Percentiles rank a stretch among this genome's conserved stretches.
Conservation (phyloP, 2,797 vertebrate species). For the Phrynocephalus forsythii region DNA sequence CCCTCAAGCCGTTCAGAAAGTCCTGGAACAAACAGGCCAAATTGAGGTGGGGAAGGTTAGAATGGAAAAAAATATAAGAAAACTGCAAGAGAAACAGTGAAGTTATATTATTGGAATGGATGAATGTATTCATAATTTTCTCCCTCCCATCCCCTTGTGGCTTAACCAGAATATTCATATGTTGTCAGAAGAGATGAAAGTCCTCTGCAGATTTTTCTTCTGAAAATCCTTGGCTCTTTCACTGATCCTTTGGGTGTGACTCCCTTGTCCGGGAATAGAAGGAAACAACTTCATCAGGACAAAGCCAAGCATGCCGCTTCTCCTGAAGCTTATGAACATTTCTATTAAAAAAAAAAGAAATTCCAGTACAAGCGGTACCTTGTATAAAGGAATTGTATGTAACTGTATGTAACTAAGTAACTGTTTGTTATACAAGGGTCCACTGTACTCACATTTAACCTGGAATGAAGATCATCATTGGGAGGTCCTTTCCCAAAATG, state of each 20-base stretch:
- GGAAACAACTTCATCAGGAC: not conserved
- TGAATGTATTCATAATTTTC: not conserved
- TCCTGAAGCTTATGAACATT: not conserved
- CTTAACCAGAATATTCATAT: not conserved
- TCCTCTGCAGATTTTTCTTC: not conserved
- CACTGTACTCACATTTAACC: not conserved
- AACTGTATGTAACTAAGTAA: no score
- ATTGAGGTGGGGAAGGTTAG: not conserved
- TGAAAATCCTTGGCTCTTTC: no score
- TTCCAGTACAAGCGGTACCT: not conserved
- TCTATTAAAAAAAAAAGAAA: not conserved
- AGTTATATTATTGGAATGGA: not conserved
- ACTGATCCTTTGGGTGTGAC: not conserved
- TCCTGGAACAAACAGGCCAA: not conserved
- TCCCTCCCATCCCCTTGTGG: not conserved
- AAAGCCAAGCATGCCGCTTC: not conserved
- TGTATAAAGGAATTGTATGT: no score
- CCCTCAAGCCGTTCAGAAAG: not conserved
- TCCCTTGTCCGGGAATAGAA: not conserved
- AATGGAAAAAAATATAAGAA: no score
- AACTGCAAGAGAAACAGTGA: not conserved
- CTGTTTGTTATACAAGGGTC: no score
- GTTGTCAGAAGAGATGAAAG: not conserved
- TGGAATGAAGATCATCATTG: not conserved
- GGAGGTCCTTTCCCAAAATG: not conserved